These are phyloP conservation scores for Vireo altiloquus DNA, from an alignment of 2,113 vertebrate genomes.

Conservation along the genomic window DNA sequence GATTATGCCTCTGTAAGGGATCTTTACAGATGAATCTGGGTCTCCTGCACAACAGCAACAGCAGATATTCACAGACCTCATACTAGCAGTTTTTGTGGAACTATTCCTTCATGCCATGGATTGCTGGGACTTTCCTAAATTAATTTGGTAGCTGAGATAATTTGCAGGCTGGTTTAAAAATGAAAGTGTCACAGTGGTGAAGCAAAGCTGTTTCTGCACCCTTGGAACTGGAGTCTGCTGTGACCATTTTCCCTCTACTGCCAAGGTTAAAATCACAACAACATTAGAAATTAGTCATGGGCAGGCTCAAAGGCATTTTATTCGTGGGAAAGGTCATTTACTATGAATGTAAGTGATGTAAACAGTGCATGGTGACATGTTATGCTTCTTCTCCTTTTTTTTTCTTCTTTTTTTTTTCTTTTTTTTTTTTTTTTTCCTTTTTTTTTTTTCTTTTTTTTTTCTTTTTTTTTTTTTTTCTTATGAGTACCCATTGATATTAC, in stretches of 20 bases:
- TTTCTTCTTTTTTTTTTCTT: no score
- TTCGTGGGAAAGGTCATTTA: neutral
- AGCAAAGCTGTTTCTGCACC: neutral
- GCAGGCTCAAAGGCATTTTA: neutral
- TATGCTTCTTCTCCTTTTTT: neutral
- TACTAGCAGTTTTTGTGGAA: neutral
- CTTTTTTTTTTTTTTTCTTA: fast-evolving
- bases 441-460: neutral
- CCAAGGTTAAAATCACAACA: neutral
- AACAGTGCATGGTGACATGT: neutral
- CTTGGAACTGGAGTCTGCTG: neutral
- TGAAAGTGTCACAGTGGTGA: neutral
- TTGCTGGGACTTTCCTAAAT: neutral
- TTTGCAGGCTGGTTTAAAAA: neutral
- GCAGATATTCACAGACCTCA: neutral
- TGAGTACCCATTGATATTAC: neutral
- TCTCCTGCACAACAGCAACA: neutral
- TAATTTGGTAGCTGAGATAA: neutral
- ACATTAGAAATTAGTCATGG: neutral
- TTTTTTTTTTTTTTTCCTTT: neutral
- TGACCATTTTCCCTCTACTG: neutral
- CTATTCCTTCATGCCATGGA: neutral
- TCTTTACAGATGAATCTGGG: neutral
- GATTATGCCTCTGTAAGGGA: neutral
- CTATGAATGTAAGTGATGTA: neutral